A percentile compares a stretch with the other conserved stretches of the same genome.
These are phyloP conservation scores for Psittacula cyanocephala DNA, from an alignment of 2,113 vertebrate species.

Conservation along the genomic window DNA sequence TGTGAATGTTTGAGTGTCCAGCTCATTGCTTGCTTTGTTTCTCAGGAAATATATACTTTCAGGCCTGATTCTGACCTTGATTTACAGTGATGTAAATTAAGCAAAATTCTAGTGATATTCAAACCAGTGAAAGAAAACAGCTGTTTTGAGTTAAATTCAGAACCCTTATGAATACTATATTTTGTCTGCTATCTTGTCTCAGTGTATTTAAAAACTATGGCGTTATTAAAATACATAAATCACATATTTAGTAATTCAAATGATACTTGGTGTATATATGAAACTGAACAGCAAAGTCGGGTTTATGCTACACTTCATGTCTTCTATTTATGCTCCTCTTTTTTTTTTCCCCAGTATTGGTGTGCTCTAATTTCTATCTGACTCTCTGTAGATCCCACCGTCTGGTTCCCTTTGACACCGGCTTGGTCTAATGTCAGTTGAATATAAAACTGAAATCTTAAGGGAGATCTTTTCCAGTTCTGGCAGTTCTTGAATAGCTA, in stretches of 20 bases:
- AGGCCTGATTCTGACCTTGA: not conserved
- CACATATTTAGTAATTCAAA: not conserved
- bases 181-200: not conserved
- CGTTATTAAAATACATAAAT: not conserved
- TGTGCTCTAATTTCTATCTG: not conserved
- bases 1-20: not conserved
- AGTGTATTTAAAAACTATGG: not conserved
- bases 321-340: not conserved
- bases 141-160: not conserved
- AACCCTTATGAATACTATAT: not conserved
- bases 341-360: not conserved
- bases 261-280: no score
- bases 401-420: not conserved
- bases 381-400: not conserved
- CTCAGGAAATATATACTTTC: not conserved
- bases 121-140: not conserved
- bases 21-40: not conserved
- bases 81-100: not conserved
- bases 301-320: not conserved
- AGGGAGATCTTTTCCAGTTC: not conserved
- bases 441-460: constrained; percentile 14
- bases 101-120: not conserved
- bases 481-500: not conserved
- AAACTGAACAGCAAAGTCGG: not conserved
- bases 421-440: not conserved